Evolutionary conservation across 2,888 invertebrate species (phyloP).

Genomic region (Cryptocephalus moraei): DNA sequence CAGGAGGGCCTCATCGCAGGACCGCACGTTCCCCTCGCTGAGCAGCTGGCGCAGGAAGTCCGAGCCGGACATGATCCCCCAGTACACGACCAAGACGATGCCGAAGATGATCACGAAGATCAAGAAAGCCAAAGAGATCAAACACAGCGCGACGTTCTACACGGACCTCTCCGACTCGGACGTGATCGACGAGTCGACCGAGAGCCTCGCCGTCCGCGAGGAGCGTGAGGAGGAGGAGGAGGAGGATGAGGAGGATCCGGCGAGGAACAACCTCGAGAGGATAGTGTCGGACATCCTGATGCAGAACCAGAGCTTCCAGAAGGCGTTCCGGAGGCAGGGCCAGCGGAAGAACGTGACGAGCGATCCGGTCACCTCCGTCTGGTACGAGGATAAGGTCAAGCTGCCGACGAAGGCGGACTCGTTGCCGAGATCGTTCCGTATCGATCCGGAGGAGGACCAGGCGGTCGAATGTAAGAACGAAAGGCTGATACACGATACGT

Average conservation of each 20-base stretch:
- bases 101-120: slow-evolving; percentile 62
- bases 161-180: slow-evolving; percentile 53
- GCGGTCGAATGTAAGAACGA: slow-evolving; percentile 32
- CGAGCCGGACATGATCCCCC: slow-evolving; percentile 50
- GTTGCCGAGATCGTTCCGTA: slow-evolving; percentile 62
- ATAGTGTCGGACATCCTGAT: slow-evolving; percentile 74
- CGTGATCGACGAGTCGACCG: slow-evolving; percentile 45
- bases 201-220: slow-evolving; percentile 38
- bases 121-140: slow-evolving; percentile 52
- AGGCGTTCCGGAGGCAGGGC: slow-evolving; percentile 36
- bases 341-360: slow-evolving; percentile 41
- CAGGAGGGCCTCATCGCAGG: slow-evolving; percentile 35
- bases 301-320: slow-evolving; percentile 75
- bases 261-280: slow-evolving; percentile 53
- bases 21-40: slow-evolving; percentile 45
- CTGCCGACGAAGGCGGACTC: slow-evolving; percentile 68
- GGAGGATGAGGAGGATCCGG: slow-evolving; percentile 40
- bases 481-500: slow-evolving; percentile 18
- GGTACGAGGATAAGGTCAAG: slow-evolving; percentile 50
- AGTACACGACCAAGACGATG: slow-evolving; percentile 56
- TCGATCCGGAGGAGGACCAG: slow-evolving; percentile 41
- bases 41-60: slow-evolving; percentile 63
- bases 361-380: slow-evolving; percentile 43
- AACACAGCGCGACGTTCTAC: slow-evolving; percentile 53
- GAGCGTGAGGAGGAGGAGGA: slow-evolving; percentile 23